Evolutionary conservation across 2,888 invertebrate genomes (phyloP), one percentile per base, ranked within the genome.

Genomic region (Odontocerum albicorne): DNA sequence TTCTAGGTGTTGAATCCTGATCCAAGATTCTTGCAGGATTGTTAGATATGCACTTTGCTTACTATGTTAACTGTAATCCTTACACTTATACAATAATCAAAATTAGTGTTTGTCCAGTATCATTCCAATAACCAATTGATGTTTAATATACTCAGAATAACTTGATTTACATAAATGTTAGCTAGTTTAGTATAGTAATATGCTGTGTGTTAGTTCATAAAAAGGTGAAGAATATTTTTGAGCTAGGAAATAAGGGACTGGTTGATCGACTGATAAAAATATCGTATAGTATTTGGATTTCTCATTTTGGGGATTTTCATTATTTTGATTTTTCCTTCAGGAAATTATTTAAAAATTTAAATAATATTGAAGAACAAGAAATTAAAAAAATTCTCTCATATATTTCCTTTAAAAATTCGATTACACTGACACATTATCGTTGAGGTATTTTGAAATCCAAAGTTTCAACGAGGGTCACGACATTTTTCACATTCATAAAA

Each of bases 51-150:
- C 35, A 35, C 35, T 20, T 35, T 21, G 46, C 46, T 46, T 46
- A 32, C 19, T 46, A 35, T 46, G 46, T 21, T 46, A 46, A 20
- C 33, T 46, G 19, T 46, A 33, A 15, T 32, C 44, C 31, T 27
- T 16, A 13, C 44, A 32, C 32, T 32, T 22, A 32, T 31, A 16
- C 22, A 46, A 20, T 35, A 46, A 35, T 44, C 16, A 22, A 35
- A n/a, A n/a, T 35, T 46, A 46, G 46, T 35, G 20, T 35, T 40
- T 46, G 46, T 46, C 35, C 35, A 31, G 19, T 44, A 32, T n/a
- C 27, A 10, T 19, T 17, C 46, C 35, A 46, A 10, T 35, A 15
- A 8, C 10, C 33, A 35, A 10, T 44, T 16, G 22, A 32, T 44
- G 46, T 46, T n/a, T 44, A 33, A 10, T 33, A 45, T 15, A 15